Conservation (phyloP, 2,888 invertebrate species). For the Drosophila eohydei region DNA sequence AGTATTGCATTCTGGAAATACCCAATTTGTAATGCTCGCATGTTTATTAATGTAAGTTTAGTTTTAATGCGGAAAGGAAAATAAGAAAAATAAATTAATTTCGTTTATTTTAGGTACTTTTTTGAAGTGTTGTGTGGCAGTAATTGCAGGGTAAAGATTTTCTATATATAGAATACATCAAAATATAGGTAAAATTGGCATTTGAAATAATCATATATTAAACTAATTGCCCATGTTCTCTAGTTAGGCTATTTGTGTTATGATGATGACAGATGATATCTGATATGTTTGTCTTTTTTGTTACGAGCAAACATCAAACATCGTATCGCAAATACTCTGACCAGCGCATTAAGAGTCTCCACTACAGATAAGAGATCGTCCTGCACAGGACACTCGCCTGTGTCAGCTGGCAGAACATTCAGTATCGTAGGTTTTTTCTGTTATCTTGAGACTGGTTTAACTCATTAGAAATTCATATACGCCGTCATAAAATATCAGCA, state of each 20-base stretch:
- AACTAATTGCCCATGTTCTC: background rate
- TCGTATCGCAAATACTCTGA: background rate
- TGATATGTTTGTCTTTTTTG: too few relatives aligned
- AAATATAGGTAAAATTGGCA: background rate
- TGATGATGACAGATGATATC: too few relatives aligned
- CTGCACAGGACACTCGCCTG: background rate
- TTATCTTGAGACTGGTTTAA: background rate
- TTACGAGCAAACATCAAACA: too few relatives aligned
- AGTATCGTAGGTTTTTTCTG: background rate
- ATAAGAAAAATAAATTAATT: background rate
- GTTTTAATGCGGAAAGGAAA: background rate
- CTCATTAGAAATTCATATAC: background rate
- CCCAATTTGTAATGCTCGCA: background rate
- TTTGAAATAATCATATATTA: background rate
- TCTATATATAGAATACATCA: background rate
- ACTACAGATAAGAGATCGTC: background rate
- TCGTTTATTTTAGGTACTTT: background rate
- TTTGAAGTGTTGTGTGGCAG: background rate
- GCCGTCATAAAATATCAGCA: background rate
- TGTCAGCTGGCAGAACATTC: background rate
- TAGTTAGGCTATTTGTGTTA: background rate
- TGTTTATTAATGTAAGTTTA: background rate
- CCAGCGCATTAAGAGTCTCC: background rate
- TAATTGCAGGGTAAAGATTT: background rate
- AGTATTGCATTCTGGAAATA: constrained; percentile 1